phyloP scores from a whole-genome alignment of 2,888 invertebrate genomes.

The Gasteruption jaculator region DNA sequence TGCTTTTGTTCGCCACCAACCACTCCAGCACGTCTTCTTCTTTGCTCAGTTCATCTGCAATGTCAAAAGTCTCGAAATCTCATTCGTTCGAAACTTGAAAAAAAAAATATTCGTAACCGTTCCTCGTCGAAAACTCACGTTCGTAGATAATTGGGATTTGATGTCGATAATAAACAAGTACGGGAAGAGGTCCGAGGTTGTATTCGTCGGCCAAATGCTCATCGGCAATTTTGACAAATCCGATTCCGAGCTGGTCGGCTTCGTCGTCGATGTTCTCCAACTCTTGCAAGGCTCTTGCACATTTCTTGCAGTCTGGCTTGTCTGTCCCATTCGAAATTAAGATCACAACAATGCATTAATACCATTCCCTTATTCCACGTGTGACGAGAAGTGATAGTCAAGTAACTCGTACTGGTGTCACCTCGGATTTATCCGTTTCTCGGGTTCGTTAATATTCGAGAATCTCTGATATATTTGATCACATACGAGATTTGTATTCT shows the following conservation, averaged over 20 bases:
- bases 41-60: conserved; percentile 75
- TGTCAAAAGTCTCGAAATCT: neutral
- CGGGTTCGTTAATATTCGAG: too few relatives aligned
- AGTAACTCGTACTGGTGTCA: neutral
- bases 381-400: neutral
- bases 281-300: conserved; percentile 84
- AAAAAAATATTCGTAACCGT: conserved; percentile 6
- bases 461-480: too few relatives aligned
- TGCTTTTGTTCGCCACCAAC: conserved; percentile 89
- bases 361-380: too few relatives aligned
- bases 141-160: conserved; percentile 93
- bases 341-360: too few relatives aligned
- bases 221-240: conserved; percentile 92
- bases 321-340: conserved; percentile 60
- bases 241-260: conserved; percentile 89
- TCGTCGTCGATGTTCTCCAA: conserved; percentile 93
- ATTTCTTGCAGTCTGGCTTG: conserved; percentile 89
- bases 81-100: conserved; percentile 1
- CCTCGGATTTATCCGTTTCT: too few relatives aligned
- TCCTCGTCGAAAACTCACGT: conserved; percentile 57
- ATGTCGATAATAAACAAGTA: conserved; percentile 88
- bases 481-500: too few relatives aligned
- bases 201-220: conserved; percentile 88
- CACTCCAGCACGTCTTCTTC: conserved; percentile 92
- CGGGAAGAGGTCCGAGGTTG: conserved; percentile 82